phyloP scores from a whole-genome alignment of 30 jellyfish, hydroid and myxozoan genomes.

The Nemopilema nomurai region DNA sequence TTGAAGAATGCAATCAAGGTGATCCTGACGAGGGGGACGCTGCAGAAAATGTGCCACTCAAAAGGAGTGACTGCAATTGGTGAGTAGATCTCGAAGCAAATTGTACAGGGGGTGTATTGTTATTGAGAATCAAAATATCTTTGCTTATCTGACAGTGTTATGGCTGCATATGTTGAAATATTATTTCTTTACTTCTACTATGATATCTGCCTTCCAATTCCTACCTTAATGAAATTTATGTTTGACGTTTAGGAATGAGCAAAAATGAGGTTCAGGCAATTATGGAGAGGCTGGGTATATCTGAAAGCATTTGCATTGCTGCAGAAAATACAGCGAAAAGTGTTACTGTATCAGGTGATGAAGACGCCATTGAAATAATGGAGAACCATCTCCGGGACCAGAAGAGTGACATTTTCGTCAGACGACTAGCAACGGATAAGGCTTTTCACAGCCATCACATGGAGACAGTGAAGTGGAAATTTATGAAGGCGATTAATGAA shows the following conservation, averaged over 20 bases:
- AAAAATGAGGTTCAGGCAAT: conserved; percentile 2
- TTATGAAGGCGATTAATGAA: conserved; percentile 12
- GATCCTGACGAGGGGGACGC: conserved; percentile 28
- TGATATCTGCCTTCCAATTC: not conserved
- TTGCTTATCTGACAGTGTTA: not conserved
- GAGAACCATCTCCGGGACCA: conserved; percentile 5
- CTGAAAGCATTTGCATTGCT: conserved; percentile 27
- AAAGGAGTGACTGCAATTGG: conserved; percentile 64
- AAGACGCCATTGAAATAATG: conserved; percentile 23
- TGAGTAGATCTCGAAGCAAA: too few relatives aligned
- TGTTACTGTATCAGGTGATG: conserved; percentile 65
- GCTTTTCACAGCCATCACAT: conserved; percentile 71
- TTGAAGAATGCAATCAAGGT: conserved; percentile 28
- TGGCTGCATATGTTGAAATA: too few relatives aligned
- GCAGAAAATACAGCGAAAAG: conserved; percentile 44
- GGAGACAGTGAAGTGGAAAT: conserved; percentile 37
- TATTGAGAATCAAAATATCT: too few relatives aligned
- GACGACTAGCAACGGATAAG: conserved; percentile 32
- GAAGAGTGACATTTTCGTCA: conserved; percentile 3
- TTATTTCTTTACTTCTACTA: too few relatives aligned
- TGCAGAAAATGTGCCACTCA: conserved; percentile 31
- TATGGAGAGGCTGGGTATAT: not conserved
- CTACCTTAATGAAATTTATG: not conserved
- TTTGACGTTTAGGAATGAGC: not conserved
- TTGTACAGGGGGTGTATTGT: not conserved